Conservation (phyloP, 1,140 invertebrate genomes). For the Tenebrio molitor region DNA sequence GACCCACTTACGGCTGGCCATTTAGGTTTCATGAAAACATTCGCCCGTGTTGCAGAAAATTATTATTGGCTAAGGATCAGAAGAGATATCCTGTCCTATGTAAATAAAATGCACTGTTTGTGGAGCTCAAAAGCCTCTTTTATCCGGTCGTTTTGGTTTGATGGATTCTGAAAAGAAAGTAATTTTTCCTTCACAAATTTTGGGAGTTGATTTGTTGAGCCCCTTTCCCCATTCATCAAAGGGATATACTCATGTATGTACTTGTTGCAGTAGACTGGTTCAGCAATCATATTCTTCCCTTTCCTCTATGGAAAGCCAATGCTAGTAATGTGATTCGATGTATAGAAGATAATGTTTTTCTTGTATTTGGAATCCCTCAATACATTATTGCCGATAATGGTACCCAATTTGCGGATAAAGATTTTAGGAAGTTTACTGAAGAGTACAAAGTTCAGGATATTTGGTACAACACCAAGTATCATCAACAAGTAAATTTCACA, state of each 20-base stretch:
- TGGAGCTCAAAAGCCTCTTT: background rate
- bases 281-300: constrained; percentile 16
- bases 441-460: constrained; percentile 28
- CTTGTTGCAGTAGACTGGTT: constrained; percentile 37
- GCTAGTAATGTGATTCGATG: background rate
- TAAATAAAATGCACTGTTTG: constrained; percentile 15
- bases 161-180: constrained; percentile 37
- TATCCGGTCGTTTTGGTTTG: background rate
- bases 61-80: constrained; percentile 12
- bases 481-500: constrained; percentile 12
- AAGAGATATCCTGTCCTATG: constrained; percentile 14
- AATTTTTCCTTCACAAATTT: constrained; percentile 34
- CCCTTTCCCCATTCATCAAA: constrained; percentile 34
- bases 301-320: constrained; percentile 4
- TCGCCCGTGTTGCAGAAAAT: no score
- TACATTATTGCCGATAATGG: constrained; percentile 51
- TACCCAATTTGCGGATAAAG: constrained; percentile 39
- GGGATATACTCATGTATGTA: constrained; percentile 41
- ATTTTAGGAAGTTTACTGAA: constrained; percentile 50
- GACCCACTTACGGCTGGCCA: no score
- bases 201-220: constrained; percentile 35
- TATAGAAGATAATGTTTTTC: constrained; percentile 45
- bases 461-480: constrained; percentile 26
- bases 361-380: constrained; percentile 38
- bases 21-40: no score